phyloP scores from a whole-genome alignment of 2,888 invertebrate genomes.

The Parnassius smintheus region DNA sequence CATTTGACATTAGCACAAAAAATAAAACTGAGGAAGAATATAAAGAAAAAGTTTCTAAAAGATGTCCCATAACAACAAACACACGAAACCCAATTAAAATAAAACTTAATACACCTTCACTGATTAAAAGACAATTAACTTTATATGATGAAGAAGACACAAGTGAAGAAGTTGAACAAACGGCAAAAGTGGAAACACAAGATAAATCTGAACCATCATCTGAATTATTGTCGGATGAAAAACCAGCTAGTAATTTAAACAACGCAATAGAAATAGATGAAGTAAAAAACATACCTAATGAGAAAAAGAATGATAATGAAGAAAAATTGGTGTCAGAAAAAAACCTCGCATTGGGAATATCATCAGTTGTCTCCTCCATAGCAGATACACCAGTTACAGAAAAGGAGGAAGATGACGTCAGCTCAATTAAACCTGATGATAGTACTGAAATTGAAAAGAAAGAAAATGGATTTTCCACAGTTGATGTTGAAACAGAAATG shows the following conservation, averaged over 20 bases:
- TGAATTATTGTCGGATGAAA: slow-evolving; percentile 11
- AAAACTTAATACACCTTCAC: slow-evolving; percentile 67
- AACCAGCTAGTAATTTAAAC: slow-evolving; percentile 3
- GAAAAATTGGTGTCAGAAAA: slow-evolving; percentile 2
- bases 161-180: slow-evolving; percentile 21
- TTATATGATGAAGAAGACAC: slow-evolving; percentile 79
- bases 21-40: slow-evolving; percentile 54
- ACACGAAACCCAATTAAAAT: slow-evolving; percentile 70
- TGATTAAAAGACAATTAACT: slow-evolving; percentile 74
- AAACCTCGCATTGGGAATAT: not conserved
- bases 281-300: not conserved
- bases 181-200: slow-evolving; percentile 5
- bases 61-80: slow-evolving; percentile 63
- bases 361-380: not conserved
- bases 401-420: slow-evolving; percentile 3
- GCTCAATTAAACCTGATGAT: slow-evolving; percentile 3
- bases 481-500: not conserved
- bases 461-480: slow-evolving; percentile 4
- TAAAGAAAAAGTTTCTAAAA: slow-evolving; percentile 62
- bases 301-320: slow-evolving; percentile 2
- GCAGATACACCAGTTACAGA: not conserved
- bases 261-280: slow-evolving; percentile 2
- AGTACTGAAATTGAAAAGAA: slow-evolving; percentile 2
- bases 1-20: slow-evolving; percentile 28
- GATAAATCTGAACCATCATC: slow-evolving; percentile 12